Conservation (phyloP, 2,797 vertebrate genomes). For the Ctenopoma multispine region DNA sequence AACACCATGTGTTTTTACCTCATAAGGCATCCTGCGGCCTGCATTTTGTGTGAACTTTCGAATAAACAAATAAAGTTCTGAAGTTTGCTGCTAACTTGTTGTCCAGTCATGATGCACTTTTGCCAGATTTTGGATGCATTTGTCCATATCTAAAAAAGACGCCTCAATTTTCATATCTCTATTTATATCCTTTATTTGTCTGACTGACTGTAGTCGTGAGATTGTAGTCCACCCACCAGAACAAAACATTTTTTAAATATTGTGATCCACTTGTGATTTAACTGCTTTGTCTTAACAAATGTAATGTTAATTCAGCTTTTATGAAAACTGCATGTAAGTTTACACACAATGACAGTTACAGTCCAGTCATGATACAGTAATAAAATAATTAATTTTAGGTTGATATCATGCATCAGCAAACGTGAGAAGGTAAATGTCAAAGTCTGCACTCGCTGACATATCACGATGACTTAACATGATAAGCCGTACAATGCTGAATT, state of each 20-base stretch:
- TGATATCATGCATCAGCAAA: slow-evolving; percentile 17
- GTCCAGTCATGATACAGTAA: not conserved
- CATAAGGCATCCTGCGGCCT: not conserved
- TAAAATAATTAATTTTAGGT: not conserved
- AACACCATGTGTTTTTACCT: not conserved
- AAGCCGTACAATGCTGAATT: not conserved
- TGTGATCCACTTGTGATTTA: not conserved
- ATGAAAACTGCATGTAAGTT: not conserved
- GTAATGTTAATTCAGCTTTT: not conserved
- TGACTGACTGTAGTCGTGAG: too few relatives aligned
- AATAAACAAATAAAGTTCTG: not conserved
- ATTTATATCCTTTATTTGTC: too few relatives aligned
- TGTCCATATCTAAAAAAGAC: too few relatives aligned
- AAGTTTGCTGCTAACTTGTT: not conserved
- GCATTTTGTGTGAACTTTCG: not conserved
- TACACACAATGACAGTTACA: not conserved
- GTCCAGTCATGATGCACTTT: not conserved
- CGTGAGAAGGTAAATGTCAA: not conserved
- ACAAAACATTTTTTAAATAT: not conserved
- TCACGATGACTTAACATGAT: not conserved
- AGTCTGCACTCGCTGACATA: not conserved
- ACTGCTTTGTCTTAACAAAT: not conserved
- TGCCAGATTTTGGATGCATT: not conserved
- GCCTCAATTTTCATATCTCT: too few relatives aligned
- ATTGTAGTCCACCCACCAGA: too few relatives aligned